These are phyloP conservation scores for Excalfactoria chinensis DNA, from an alignment of 2,113 vertebrate species.

Conservation along the genomic window DNA sequence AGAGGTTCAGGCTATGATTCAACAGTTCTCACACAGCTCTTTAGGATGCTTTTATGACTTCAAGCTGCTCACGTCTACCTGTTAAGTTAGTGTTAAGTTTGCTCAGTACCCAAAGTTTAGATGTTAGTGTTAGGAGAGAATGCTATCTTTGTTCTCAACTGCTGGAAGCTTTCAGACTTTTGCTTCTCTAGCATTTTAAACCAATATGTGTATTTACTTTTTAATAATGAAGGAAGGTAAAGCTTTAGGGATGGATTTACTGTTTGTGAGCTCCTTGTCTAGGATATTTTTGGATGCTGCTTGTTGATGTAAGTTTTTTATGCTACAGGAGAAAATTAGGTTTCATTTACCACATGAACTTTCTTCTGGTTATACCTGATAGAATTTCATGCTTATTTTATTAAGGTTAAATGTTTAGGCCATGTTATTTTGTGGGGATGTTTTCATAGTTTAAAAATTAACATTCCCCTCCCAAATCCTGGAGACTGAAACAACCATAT, in stretches of 20 bases:
- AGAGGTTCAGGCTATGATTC: too few relatives aligned
- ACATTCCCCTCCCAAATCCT: not conserved
- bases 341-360: not conserved
- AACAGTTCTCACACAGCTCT: not conserved
- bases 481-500: not conserved
- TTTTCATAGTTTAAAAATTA: not conserved
- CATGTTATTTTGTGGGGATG: not conserved
- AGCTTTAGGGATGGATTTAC: not conserved
- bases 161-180: not conserved
- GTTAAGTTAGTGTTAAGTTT: not conserved
- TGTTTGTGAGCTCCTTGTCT: not conserved
- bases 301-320: not conserved
- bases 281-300: not conserved
- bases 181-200: not conserved
- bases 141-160: not conserved
- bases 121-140: not conserved
- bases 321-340: not conserved
- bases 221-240: not conserved
- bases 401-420: not conserved
- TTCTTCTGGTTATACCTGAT: not conserved
- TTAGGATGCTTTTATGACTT: not conserved
- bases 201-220: not conserved
- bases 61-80: not conserved
- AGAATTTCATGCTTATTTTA: not conserved
- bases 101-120: not conserved